Evolutionary conservation across 92 coral and sea anemone genomes (phyloP).

Genomic region (Galaxea fascicularis): DNA sequence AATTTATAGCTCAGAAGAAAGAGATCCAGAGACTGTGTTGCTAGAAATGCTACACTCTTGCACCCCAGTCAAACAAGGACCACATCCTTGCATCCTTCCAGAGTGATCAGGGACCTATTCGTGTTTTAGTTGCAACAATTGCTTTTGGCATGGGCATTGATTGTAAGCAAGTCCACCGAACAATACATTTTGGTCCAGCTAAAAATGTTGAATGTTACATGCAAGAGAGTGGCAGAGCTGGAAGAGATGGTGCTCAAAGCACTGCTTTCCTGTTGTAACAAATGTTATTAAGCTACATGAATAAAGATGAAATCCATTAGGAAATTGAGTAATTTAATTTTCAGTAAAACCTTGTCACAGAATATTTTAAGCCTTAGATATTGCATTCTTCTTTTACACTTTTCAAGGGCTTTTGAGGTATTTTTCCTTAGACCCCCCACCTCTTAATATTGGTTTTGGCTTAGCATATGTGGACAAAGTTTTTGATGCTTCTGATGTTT

Average conservation of each 20-base stretch:
- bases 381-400: neutral
- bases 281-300: too few species aligned
- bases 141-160: neutral
- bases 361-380: too few species aligned
- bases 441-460: neutral
- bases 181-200: conserved; percentile 39
- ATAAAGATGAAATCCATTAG: too few species aligned
- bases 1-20: neutral
- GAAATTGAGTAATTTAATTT: too few species aligned
- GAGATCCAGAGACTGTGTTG: neutral
- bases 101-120: neutral
- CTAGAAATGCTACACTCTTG: neutral
- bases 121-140: neutral
- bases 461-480: too few species aligned
- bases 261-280: neutral
- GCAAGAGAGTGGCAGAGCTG: conserved; percentile 41
- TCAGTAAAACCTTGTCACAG: too few species aligned
- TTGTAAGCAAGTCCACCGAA: conserved; percentile 29
- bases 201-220: conserved; percentile 29
- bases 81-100: conserved; percentile 6
- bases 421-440: neutral
- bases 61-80: conserved; percentile 1
- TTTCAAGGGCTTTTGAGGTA: too few species aligned
- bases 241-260: conserved; percentile 26
- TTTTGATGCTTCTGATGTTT: too few species aligned